A percentile compares a stretch with the other conserved stretches of the same genome.
phyloP scores from a whole-genome alignment of 1,140 invertebrate genomes.

The Drosophila albomicans region DNA sequence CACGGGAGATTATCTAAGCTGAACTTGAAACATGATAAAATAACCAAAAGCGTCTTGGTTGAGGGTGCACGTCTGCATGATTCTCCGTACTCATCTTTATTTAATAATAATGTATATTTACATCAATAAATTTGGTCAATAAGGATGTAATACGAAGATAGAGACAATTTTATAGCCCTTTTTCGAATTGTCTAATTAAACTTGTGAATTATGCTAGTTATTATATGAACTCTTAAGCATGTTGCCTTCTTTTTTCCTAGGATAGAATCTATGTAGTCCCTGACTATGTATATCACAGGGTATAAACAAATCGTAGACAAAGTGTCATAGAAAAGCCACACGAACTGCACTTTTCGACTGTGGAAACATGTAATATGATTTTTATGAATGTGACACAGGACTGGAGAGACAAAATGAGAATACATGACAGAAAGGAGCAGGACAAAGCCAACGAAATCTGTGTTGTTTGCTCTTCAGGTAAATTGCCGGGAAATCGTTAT shows the following conservation, averaged over 20 bases:
- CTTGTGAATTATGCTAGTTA: too few relatives aligned
- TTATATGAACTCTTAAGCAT: too few relatives aligned
- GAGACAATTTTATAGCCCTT: not conserved
- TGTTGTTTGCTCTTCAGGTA: slow-evolving; percentile 68
- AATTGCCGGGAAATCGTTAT: slow-evolving; percentile 74
- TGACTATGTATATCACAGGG: not conserved
- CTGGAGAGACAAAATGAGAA: not conserved
- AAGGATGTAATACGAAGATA: not conserved
- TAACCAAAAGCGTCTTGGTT: not conserved
- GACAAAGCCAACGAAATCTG: slow-evolving; percentile 63
- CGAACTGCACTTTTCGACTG: slow-evolving; percentile 37
- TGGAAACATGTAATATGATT: slow-evolving; percentile 63
- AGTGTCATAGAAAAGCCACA: slow-evolving; percentile 3
- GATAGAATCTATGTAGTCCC: too few relatives aligned
- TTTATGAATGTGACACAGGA: slow-evolving; percentile 63
- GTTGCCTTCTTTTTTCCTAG: too few relatives aligned
- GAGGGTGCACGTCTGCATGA: not conserved
- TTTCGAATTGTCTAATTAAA: too few relatives aligned
- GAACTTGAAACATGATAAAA: slow-evolving; percentile 41
- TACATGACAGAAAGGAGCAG: slow-evolving; percentile 8
- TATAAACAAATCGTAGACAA: slow-evolving; percentile 3
- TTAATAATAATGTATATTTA: too few relatives aligned
- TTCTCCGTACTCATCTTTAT: not conserved
- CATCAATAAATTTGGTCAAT: too few relatives aligned
- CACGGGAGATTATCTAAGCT: slow-evolving; percentile 37